Conservation (phyloP, 2,888 invertebrate genomes). For the Dugesia japonica region DNA sequence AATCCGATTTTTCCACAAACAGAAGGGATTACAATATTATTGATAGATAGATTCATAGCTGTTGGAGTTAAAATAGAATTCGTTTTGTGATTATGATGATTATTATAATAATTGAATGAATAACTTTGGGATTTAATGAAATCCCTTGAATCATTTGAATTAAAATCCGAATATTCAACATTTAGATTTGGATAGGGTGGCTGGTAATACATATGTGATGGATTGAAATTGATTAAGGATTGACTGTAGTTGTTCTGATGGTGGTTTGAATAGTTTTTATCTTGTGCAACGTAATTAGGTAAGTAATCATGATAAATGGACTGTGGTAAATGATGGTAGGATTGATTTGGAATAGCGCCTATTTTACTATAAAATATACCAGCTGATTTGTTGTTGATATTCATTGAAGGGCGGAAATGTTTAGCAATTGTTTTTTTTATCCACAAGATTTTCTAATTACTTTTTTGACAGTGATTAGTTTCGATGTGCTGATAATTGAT, state of each 20-base stretch:
- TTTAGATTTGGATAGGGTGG: neutral
- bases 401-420: neutral
- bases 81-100: neutral
- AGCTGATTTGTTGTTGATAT: constrained; percentile 16
- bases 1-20: neutral
- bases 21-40: neutral
- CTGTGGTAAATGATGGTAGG: neutral
- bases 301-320: neutral
- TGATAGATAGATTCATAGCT: neutral
- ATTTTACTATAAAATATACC: constrained; percentile 13
- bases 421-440: neutral
- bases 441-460: constrained; percentile 8
- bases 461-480: constrained; percentile 7
- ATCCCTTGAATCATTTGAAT: neutral
- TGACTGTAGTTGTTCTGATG: neutral
- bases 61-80: neutral
- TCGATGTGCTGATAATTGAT: neutral
- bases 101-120: neutral
- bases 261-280: neutral
- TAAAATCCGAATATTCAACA: neutral
- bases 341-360: neutral
- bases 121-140: neutral
- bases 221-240: neutral
- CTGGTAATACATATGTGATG: constrained; percentile 1
- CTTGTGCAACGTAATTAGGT: neutral